Percentiles rank a stretch among this genome's conserved stretches.
Conservation (phyloP, 1,140 invertebrate species). For the Drosophila nannoptera region DNA sequence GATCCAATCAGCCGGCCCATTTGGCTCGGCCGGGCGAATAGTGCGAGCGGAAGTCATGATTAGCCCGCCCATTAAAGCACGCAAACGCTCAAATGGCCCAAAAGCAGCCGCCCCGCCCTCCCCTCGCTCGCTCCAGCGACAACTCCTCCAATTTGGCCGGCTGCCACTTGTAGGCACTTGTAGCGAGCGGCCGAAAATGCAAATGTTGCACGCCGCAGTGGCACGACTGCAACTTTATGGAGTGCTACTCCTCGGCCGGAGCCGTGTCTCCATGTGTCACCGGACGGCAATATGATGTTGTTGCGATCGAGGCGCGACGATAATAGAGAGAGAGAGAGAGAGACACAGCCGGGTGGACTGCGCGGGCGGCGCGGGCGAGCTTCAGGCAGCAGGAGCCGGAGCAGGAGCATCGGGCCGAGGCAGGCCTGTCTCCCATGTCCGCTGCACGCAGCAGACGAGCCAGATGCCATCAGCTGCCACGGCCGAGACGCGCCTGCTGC, state of each 20-base stretch:
- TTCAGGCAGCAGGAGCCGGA: too few species aligned
- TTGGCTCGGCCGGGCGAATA: constrained; percentile 33
- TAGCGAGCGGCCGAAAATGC: constrained; percentile 54
- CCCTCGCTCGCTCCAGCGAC: not conserved
- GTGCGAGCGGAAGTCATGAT: constrained; percentile 75
- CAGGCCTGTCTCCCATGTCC: too few species aligned
- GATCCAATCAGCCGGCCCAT: constrained; percentile 8
- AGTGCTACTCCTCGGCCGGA: constrained; percentile 43
- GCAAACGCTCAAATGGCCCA: not conserved
- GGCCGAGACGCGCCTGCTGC: not conserved
- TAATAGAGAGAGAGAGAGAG: constrained; percentile 58
- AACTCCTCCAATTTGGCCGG: constrained; percentile 12
- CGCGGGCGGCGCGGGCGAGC: too few species aligned
- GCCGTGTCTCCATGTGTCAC: constrained; percentile 70
- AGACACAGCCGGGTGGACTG: not conserved
- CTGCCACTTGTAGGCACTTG: constrained; percentile 59
- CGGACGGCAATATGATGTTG: constrained; percentile 72
- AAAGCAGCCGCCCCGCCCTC: not conserved
- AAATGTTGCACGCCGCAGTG: constrained; percentile 60
- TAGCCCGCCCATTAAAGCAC: constrained; percentile 61
- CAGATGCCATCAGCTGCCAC: too few species aligned
- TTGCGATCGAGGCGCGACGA: constrained; percentile 63
- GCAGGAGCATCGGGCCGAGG: too few species aligned
- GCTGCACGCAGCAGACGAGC: too few species aligned
- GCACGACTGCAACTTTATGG: constrained; percentile 56